Conservation (phyloP, 2,888 invertebrate species). For the Erynnis tages region DNA sequence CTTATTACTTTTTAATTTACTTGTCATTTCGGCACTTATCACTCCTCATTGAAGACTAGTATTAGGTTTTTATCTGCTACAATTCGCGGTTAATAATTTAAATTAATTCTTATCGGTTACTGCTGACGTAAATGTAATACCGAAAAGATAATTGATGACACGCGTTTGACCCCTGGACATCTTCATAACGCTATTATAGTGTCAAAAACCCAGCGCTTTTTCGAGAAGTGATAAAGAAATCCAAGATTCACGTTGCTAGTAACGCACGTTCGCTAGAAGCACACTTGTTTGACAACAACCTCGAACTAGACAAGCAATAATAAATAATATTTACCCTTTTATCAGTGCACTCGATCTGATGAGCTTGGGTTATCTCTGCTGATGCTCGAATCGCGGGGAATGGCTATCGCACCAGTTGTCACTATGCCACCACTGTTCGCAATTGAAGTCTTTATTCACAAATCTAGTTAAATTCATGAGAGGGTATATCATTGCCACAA, state of each 20-base stretch:
- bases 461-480: constrained; percentile 65
- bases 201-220: background rate
- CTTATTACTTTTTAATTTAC: background rate
- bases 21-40: constrained; percentile 1
- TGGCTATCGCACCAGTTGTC: constrained; percentile 76
- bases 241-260: background rate
- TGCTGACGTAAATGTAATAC: constrained; percentile 51
- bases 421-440: constrained; percentile 78
- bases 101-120: constrained; percentile 40
- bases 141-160: constrained; percentile 44
- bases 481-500: constrained; percentile 78
- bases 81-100: constrained; percentile 15
- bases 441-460: constrained; percentile 57
- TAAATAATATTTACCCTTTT: constrained; percentile 71
- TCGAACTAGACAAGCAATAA: constrained; percentile 33
- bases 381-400: constrained; percentile 72
- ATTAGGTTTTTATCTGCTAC: constrained; percentile 4
- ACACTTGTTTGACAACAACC: constrained; percentile 16
- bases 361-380: constrained; percentile 67
- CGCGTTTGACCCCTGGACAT: constrained; percentile 25
- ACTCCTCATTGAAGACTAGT: background rate
- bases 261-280: background rate
- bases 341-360: constrained; percentile 57
- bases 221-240: background rate
- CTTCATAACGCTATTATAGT: constrained; percentile 1